Conservation (phyloP, 2,113 vertebrate species). For the Nerophis lumbriciformis region DNA sequence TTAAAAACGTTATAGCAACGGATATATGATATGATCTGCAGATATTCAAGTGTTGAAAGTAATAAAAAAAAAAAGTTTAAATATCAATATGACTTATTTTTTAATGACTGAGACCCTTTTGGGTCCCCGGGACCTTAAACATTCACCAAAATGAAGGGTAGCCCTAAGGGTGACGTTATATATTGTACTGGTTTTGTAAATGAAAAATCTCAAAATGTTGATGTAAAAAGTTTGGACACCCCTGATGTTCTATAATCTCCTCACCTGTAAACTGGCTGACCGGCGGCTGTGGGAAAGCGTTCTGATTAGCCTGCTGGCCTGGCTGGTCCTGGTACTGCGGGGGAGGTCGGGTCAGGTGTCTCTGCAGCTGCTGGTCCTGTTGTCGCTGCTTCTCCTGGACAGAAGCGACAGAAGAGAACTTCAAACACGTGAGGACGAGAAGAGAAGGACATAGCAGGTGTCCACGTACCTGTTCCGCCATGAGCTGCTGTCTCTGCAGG, state of each 20-base stretch:
- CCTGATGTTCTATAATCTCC: not conserved
- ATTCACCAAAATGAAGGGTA: no score
- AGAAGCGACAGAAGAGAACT: conserved; percentile 4
- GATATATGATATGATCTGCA: no score
- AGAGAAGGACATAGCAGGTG: not conserved
- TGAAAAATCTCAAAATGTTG: not conserved
- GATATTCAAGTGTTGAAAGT: no score
- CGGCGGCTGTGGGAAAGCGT: conserved; percentile 78
- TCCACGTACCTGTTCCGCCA: conserved; percentile 85
- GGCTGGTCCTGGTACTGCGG: conserved; percentile 94
- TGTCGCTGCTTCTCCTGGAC: conserved; percentile 87
- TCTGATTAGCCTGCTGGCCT: conserved; percentile 69
- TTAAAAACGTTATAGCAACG: no score
- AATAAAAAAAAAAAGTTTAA: no score
- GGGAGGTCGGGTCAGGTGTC: conserved; percentile 88
- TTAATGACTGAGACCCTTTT: no score
- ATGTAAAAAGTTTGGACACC: no score
- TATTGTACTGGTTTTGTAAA: no score
- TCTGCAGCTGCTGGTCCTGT: conserved; percentile 89
- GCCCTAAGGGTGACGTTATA: no score
- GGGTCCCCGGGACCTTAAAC: no score
- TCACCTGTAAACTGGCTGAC: conserved; percentile 86
- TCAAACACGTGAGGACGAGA: not conserved
- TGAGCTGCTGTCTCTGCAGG: conserved; percentile 77
- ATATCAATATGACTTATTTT: no score